These are phyloP conservation scores for Percopsis transmontana DNA, from an alignment of 2,113 vertebrate species.

Conservation along the genomic window DNA sequence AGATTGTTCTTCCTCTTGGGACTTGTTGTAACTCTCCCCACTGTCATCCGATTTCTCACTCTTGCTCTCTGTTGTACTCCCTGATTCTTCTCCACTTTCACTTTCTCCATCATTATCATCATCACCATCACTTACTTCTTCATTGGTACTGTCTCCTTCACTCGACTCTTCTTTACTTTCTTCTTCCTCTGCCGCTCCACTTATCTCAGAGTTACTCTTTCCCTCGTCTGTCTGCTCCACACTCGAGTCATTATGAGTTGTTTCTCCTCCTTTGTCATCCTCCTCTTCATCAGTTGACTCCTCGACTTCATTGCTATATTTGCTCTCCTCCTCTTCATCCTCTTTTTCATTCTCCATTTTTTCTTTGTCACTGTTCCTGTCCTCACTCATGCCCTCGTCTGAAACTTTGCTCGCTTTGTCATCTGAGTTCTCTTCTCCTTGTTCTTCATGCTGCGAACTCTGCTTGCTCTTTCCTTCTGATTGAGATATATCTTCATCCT, in stretches of 20 bases:
- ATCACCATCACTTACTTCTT: background rate
- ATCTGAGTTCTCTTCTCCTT: background rate
- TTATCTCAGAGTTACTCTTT: background rate
- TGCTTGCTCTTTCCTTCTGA: background rate
- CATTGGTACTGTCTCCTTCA: background rate
- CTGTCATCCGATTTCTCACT: conserved; percentile 18
- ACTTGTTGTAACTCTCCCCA: too few species aligned
- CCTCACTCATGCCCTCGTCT: background rate
- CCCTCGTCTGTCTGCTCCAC: background rate
- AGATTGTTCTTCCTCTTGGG: too few species aligned
- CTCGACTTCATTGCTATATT: background rate
- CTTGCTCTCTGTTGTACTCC: too few species aligned
- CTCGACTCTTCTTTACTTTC: background rate
- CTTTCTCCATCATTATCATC: background rate
- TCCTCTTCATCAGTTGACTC: background rate
- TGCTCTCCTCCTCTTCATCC: background rate
- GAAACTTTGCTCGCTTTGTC: background rate
- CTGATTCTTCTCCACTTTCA: background rate
- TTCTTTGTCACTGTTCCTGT: background rate
- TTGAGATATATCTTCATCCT: conserved; percentile 6
- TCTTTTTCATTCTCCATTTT: conserved; percentile 9
- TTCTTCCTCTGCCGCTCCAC: background rate
- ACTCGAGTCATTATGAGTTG: conserved; percentile 8
- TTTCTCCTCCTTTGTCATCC: conserved; percentile 6
- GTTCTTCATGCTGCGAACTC: background rate